Base-by-base conservation (phyloP, 2,797 vertebrate genomes). In the Sebastiscus tertius region DNA sequence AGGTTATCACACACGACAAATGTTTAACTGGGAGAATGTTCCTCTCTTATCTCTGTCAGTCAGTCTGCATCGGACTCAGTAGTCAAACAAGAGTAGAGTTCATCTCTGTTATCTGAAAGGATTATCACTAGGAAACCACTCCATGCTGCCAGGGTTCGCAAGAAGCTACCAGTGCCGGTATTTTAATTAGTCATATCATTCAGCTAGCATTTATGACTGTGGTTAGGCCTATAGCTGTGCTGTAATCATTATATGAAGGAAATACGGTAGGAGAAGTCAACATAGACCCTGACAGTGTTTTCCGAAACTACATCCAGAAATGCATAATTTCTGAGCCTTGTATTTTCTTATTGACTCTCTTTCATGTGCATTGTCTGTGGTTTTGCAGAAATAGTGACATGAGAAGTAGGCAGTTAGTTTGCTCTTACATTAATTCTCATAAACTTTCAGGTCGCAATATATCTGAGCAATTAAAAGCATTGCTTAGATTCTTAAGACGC, bases 1-100 rank as follows among this genome's bases (percentile, higher is more conserved):
- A 55, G 24, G 13, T n/a, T 77, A 27, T 39, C 4, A 26, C 39
- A 69, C 4, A 1, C 73, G 24, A 69, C 24, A 62, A 76, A 63
- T 77, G 11, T 83, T 75, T 49, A 66, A 62, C 69, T 34, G 1
- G 16, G 0, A 75, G 29, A 81, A 58, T 70, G 26, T 60, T 26
- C 2, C 20, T 72, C 20, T 72, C 14, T 80, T 87, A 75, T 85
- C 69, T 79, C 20, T 68, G 6, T 58, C 42, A 76, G 9, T 20
- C 58, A 76, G 9, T 20, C 58, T 8, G 0, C 20, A 14, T 59
- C 11, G 6, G 27, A 5, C 27, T n/a, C 34, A 14, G 34, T 26
- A 72, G 60, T 65, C 36, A 68, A 79, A 68, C 58, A 66, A 55
- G 66, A 36, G 0, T 29, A 76, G 64, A 79, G 58, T 59, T 75